phyloP scores from a whole-genome alignment of 2,113 vertebrate genomes.

The Rhea pennata region DNA sequence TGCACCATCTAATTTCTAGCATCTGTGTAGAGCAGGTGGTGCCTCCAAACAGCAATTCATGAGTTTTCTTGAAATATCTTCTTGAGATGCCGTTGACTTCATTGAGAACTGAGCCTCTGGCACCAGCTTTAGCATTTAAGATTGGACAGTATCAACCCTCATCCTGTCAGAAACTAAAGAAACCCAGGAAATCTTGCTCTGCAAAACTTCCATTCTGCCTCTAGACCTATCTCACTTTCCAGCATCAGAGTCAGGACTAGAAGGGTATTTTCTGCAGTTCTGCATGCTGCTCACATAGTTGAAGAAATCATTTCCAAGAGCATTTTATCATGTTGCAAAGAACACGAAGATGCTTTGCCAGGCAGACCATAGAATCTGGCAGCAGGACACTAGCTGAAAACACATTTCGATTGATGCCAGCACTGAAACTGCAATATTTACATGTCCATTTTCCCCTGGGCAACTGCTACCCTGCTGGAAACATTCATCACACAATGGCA shows the following conservation, averaged over 20 bases:
- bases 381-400: conserved; percentile 10
- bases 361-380: background rate
- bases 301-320: conserved; percentile 20
- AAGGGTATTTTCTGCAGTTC: background rate
- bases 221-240: background rate
- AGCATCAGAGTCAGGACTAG: background rate
- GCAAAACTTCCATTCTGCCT: background rate
- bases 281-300: background rate
- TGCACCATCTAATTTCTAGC: background rate
- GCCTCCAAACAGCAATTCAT: background rate
- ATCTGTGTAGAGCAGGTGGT: background rate
- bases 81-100: fast-evolving
- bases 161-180: background rate
- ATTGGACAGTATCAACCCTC: background rate
- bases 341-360: background rate
- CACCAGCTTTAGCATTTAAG: background rate
- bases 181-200: background rate
- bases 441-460: background rate
- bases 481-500: background rate
- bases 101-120: background rate
- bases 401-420: background rate
- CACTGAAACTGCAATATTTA: conserved; percentile 32
- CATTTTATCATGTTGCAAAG: background rate
- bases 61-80: background rate
- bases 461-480: background rate